Evolutionary conservation across 2,797 vertebrate genomes (phyloP), one percentile per base, ranked within the genome.

Genomic region (Eupleurogrammus muticus): DNA sequence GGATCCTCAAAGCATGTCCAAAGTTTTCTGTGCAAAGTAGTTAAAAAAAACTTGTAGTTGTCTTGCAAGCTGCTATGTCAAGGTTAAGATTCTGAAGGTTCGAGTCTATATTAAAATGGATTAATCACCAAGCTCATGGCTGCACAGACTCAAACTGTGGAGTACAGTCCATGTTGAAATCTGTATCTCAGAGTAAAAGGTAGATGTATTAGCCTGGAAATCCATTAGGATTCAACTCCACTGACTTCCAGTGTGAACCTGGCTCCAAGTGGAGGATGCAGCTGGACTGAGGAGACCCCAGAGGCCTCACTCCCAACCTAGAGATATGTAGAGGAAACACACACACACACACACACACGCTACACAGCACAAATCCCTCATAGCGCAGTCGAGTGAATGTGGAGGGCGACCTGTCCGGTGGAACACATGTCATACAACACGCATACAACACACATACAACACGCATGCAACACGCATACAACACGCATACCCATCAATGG

Each of bases 201-300:
- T 58, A 67, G 77, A 12, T 59, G 17, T 63, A 53, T 60, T 55
- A 32, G 66, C 80, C 70, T 70, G 52, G 66, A 74, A 67, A 75
- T 59, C 74, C 71, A 80, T 91, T 90, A 90, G 79, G 64, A 90
- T 89, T 91, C 85, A 80, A 66, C 75, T 80, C 80, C 75, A 83
- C 81, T 67, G 63, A 82, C 85, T 76, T 88, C 80, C 83, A 80
- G 70, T 63, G 79, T 75, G 81, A 87, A 87, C 85, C 83, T 84
- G 82, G 78, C 87, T 83, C 80, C 77, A 79, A 81, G 78, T 53
- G 65, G 85, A 90, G 87, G 85, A 90, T 86, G 85, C 87, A 91
- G 90, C 91, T 87, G 90, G 77, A 78, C 82, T 75, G 67, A 85
- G 81, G 82, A 75, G 79, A 86, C 87, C 87, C 87, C 60, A 67